These are phyloP conservation scores for Tetrax tetrax DNA, from an alignment of 2,113 vertebrate genomes.

Conservation along the genomic window DNA sequence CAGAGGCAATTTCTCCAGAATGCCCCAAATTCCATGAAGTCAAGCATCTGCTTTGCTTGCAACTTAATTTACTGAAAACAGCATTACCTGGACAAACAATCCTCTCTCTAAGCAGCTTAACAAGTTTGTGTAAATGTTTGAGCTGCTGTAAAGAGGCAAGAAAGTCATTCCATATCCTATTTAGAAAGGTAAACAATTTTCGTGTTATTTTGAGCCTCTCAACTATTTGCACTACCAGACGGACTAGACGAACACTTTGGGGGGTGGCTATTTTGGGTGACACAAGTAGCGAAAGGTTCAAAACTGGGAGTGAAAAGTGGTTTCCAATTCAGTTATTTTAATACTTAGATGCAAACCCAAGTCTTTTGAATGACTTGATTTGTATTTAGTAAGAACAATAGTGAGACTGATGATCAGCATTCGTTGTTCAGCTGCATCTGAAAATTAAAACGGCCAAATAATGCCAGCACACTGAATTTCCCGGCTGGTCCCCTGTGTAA, in stretches of 20 bases:
- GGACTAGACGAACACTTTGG: neutral
- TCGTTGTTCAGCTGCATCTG: conserved; percentile 26
- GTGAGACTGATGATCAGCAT: conserved; percentile 35
- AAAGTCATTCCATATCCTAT: conserved; percentile 10
- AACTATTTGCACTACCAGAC: neutral
- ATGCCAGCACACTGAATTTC: neutral
- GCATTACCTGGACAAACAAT: conserved; percentile 47
- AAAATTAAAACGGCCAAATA: conserved; percentile 26
- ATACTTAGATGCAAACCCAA: neutral
- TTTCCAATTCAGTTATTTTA: neutral
- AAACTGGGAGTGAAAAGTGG: neutral
- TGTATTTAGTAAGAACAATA: conserved; percentile 15
- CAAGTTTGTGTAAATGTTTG: conserved; percentile 56
- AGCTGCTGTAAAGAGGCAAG: conserved; percentile 32
- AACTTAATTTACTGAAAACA: conserved; percentile 8
- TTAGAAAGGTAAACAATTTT: conserved; percentile 32
- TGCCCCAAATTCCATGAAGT: neutral
- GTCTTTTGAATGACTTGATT: neutral
- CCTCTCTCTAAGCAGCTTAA: conserved; percentile 37
- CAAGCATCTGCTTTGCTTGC: conserved; percentile 24
- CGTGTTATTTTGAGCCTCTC: conserved; percentile 16
- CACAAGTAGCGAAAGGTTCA: neutral
- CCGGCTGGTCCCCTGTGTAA: neutral
- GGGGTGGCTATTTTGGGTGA: neutral
- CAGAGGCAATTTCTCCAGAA: conserved; percentile 4